A percentile compares a stretch with the other conserved stretches of the same genome.
phyloP scores from a whole-genome alignment of 2,113 vertebrate species.

The Phaethornis superciliosus region DNA sequence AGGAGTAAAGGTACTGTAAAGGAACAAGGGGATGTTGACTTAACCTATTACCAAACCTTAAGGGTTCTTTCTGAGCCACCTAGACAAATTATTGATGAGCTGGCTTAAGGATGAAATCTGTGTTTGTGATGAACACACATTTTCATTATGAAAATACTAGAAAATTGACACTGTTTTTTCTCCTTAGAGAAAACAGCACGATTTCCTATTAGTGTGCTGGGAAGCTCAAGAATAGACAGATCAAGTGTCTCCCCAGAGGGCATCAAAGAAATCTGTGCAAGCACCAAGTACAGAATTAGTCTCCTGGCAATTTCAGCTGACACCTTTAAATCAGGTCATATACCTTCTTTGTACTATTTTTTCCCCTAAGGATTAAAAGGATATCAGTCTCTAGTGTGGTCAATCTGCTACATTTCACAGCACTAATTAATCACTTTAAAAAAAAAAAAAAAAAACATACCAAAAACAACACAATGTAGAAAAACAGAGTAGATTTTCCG shows the following conservation, averaged over 20 bases:
- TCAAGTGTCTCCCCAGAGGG: neutral
- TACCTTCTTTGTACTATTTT: neutral
- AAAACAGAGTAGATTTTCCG: slow-evolving; percentile 37
- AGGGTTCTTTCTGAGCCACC: neutral
- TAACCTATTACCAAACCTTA: neutral
- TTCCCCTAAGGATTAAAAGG: neutral
- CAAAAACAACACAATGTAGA: slow-evolving; percentile 10
- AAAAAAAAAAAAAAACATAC: too few species aligned
- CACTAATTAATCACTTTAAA: slow-evolving; percentile 6
- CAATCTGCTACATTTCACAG: neutral
- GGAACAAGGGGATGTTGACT: neutral
- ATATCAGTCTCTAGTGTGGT: neutral
- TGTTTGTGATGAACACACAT: neutral
- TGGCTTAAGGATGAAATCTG: neutral
- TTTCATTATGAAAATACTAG: neutral
- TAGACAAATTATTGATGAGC: neutral
- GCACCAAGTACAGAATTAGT: neutral
- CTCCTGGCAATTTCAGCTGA: neutral
- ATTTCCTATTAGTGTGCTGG: neutral
- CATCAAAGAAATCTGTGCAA: neutral
- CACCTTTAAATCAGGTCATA: neutral
- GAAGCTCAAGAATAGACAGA: neutral
- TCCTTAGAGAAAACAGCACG: neutral
- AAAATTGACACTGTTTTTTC: neutral
- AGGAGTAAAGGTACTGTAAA: neutral